phyloP scores from a whole-genome alignment of 2,797 vertebrate species.

The Oreochromis grahami region DNA sequence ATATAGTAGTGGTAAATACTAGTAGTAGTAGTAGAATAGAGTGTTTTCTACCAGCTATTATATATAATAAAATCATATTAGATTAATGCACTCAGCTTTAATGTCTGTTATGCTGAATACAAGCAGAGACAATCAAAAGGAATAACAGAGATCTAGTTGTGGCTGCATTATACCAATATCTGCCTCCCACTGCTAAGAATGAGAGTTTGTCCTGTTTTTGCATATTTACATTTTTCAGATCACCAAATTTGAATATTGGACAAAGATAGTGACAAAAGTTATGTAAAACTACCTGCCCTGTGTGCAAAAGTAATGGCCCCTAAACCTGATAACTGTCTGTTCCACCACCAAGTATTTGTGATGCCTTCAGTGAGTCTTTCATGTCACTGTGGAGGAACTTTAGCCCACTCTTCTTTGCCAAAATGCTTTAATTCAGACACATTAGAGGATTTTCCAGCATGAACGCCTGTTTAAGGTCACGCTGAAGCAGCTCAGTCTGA shows the following conservation, averaged over 20 bases:
- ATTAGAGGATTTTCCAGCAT: not conserved
- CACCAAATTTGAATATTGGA: not conserved
- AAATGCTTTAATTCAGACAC: not conserved
- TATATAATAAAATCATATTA: not conserved
- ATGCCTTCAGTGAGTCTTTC: not conserved
- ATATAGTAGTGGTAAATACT: not conserved
- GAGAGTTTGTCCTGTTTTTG: not conserved
- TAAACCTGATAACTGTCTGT: not conserved
- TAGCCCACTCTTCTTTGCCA: not conserved
- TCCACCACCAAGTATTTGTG: not conserved
- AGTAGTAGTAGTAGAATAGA: not conserved
- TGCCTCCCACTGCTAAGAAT: not conserved
- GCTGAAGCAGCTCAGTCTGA: rapidly evolving
- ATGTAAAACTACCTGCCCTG: not conserved
- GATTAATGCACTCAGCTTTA: not conserved
- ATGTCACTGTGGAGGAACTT: not conserved
- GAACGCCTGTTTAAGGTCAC: not conserved
- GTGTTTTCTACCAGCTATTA: not conserved
- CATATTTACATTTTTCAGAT: not conserved
- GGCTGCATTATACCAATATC: not conserved
- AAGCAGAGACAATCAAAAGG: not conserved
- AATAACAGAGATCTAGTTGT: not conserved
- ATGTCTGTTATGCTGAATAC: not conserved
- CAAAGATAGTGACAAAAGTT: not conserved
- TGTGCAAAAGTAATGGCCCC: not conserved